Evolutionary conservation across 2,113 vertebrate genomes (phyloP), one percentile per base, ranked within the genome.

Genomic region (Amphilophus citrinellus): DNA sequence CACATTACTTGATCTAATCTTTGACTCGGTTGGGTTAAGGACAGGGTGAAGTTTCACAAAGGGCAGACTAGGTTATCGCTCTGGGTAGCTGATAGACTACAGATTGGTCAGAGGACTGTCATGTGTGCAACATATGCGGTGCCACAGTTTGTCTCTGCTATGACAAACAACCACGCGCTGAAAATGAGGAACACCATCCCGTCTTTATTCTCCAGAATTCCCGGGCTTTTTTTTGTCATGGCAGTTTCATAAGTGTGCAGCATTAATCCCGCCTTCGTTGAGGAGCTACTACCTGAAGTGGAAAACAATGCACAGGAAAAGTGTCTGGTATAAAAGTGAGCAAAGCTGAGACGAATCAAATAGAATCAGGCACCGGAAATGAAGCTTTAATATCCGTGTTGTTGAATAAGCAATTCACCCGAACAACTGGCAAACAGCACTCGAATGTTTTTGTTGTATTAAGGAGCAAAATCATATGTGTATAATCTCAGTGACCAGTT

Each of bases 1-100:
- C 6, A 62, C 37, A 81, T 50, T 81, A 71, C 30, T 62, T 60
- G 14, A 39, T 30, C 60, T n/a, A 61, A 59, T 84, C 30, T 71
- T 32, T 20, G n/a, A 22, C 42, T 22, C n/a, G 17, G 20, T 65
- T 17, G 59, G 57, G 61, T 58, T 58, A 61, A 53, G 58, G 58
- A 61, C 47, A 32, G 15, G 27, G 15, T 65, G 7, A 61, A 24
- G 53, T 79, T 87, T 76, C 3, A 24, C 44, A 18, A 22, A 66
- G 15, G 27, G 24, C 10, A 79, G 50, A 47, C 62, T 17, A 30
- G 24, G 17, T 50, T 24, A 42, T 47, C 44, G 68, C 61, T 61
- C 53, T 5, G 37, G 4, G 13, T 18, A 59, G 30, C 35, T 39
- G 50, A 73, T 6, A 20, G 66, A 53, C 44, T 35, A 73, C 68